Base-by-base conservation (phyloP, 2,113 vertebrate species). In the Silurus asotus region DNA sequence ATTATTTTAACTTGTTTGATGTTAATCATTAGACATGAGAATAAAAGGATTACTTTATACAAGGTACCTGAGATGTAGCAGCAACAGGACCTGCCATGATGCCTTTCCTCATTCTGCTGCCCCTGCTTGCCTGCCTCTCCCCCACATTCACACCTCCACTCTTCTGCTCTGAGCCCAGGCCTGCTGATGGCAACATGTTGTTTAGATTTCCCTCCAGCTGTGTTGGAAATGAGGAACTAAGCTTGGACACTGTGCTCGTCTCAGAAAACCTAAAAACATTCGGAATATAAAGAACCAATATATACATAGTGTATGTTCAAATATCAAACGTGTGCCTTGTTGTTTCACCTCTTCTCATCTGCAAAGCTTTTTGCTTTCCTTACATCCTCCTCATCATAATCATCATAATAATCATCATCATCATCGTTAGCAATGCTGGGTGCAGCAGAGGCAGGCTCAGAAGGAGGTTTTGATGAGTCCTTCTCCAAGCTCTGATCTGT, bases 31-130 rank as follows among this genome's bases (percentile, higher is more conserved):
- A 23, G 70, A 51, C 19, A 9, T 74, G 70, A 9, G 28, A 59
- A 20, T 81, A 11, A 13, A 64, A 0, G 45, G 49, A 37, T 37
- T 37, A 37, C 37, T 37, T 37, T 37, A 37, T 65, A 95, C 95
- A 51, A 19, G 45, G 8, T 67, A 96, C 95, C 96, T 97, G 96
- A 20, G 93, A 76, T 19, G 91, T 92, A 74, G 88, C 95, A 58
- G 94, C 87, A 0, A 92, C 85, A 4, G 97, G 96, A 74, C 96
- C 96, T 2, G 95, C 86, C 96, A 97, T 95, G 95, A 96, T 94
- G 86, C 95, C 96, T 86, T 93, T 95, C 88, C 93, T 92, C 0
- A 94, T 89, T 61, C 96, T 95, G 89, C 95, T 93, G 48, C 91
- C 88, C 91, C 92, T 96, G n/a, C 88, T 88, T 80, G 83, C 95